A percentile compares a stretch with the other conserved stretches of the same genome.
Conservation (phyloP, 2,113 vertebrate genomes). For the Gila orcuttii region DNA sequence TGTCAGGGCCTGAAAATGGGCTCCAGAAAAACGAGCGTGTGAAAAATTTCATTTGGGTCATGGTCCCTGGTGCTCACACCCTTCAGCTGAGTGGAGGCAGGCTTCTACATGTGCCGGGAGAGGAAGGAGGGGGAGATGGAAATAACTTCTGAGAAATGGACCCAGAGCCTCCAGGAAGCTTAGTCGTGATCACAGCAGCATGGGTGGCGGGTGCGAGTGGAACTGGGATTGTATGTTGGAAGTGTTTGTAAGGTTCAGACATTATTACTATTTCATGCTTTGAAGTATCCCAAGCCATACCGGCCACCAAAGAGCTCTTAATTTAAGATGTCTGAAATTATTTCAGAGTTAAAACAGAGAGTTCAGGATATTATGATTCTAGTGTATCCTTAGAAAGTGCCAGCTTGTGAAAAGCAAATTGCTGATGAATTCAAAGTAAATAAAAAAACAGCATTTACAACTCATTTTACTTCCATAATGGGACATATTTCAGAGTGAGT, state of each 20-base stretch:
- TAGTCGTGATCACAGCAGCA: conserved; percentile 28
- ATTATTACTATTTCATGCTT: conserved; percentile 7
- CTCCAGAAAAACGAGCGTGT: conserved; percentile 14
- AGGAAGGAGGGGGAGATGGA: not conserved
- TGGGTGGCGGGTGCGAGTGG: not conserved
- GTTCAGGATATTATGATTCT: not conserved
- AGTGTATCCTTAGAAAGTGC: not conserved
- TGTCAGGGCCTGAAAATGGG: conserved; percentile 41
- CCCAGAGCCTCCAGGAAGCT: conserved; percentile 26
- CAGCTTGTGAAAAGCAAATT: not conserved
- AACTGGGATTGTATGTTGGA: not conserved
- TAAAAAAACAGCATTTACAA: not conserved
- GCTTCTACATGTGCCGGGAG: conserved; percentile 19
- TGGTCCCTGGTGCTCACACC: conserved; percentile 33
- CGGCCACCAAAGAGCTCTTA: not conserved
- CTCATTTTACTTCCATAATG: not conserved
- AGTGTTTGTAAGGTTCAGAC: not conserved
- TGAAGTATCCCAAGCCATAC: not conserved
- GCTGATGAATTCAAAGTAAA: not conserved
- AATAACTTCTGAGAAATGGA: conserved; percentile 49
- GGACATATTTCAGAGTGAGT: not conserved
- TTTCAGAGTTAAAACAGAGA: not conserved
- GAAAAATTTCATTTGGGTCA: conserved; percentile 32
- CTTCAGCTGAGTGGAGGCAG: conserved; percentile 31
- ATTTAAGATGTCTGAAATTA: not conserved